Evolutionary conservation across 1,140 invertebrate genomes (phyloP).

Genomic region (Lordiphosa stackelbergi): DNA sequence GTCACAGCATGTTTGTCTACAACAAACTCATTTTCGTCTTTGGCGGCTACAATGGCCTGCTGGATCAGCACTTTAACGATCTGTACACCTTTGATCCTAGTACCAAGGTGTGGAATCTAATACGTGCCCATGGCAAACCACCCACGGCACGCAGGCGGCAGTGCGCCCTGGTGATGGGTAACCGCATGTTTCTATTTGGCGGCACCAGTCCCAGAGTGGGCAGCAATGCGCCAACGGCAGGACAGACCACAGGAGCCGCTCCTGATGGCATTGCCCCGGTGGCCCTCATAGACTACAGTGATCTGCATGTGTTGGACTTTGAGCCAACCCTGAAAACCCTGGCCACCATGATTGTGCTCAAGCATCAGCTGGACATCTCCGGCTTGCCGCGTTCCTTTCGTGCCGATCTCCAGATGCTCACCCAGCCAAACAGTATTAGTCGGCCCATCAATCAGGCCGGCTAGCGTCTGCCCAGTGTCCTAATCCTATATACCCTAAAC

Average conservation of each 20-base stretch:
- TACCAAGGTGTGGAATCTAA: constrained; percentile 81
- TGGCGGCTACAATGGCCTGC: constrained; percentile 89
- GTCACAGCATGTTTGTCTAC: constrained; percentile 92
- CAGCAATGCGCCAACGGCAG: not conserved
- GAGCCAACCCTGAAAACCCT: constrained; percentile 84
- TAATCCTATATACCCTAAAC: not conserved
- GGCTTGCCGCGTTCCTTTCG: constrained; percentile 81
- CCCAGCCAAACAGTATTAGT: constrained; percentile 77
- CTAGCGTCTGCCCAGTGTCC: constrained; percentile 30
- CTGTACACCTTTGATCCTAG: constrained; percentile 84
- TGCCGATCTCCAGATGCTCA: constrained; percentile 78
- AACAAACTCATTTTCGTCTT: constrained; percentile 89
- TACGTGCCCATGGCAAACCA: constrained; percentile 80
- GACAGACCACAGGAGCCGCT: constrained; percentile 9
- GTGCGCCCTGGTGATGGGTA: constrained; percentile 85
- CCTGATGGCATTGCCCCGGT: constrained; percentile 26
- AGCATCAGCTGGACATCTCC: constrained; percentile 81
- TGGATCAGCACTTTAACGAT: constrained; percentile 89
- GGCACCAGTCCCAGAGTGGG: constrained; percentile 84
- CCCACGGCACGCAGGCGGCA: constrained; percentile 87
- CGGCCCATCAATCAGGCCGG: constrained; percentile 72
- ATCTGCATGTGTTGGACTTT: constrained; percentile 87
- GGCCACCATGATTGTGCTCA: constrained; percentile 81
- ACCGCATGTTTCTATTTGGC: constrained; percentile 89
- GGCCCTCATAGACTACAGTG: constrained; percentile 85